Conservation (phyloP, 2,888 invertebrate genomes). For the Tribolium freemani region DNA sequence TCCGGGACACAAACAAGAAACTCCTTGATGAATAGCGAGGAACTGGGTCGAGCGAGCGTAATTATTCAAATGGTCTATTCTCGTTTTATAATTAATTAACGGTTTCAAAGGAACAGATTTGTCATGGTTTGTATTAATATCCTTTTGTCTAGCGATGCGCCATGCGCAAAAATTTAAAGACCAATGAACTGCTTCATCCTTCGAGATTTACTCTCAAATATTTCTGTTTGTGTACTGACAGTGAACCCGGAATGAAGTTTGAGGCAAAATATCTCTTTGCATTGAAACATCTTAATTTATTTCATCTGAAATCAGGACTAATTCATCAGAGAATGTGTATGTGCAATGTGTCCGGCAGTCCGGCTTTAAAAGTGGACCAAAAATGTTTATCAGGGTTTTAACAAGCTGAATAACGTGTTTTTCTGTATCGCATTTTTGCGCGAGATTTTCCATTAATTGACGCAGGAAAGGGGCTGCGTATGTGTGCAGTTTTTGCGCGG, state of each 20-base stretch:
- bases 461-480: neutral
- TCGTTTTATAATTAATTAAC: slow-evolving; percentile 50
- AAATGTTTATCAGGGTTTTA: neutral
- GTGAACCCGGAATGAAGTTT: too few species aligned
- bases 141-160: slow-evolving; percentile 21
- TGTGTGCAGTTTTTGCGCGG: neutral
- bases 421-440: neutral
- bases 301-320: too few species aligned
- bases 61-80: slow-evolving; percentile 50
- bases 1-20: slow-evolving; percentile 51
- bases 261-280: too few species aligned
- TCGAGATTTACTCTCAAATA: neutral
- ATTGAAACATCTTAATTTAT: too few species aligned
- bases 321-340: too few species aligned
- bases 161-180: neutral
- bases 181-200: neutral
- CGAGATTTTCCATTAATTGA: neutral
- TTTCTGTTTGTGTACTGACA: too few species aligned
- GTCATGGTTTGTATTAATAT: slow-evolving; percentile 42
- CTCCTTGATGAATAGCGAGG: slow-evolving; percentile 47
- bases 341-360: too few species aligned
- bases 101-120: slow-evolving; percentile 45
- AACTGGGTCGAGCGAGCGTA: slow-evolving; percentile 47
- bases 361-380: too few species aligned
- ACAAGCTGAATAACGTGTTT: neutral